Conservation (phyloP, 1,140 invertebrate species). For the Ectropis grisescens region DNA sequence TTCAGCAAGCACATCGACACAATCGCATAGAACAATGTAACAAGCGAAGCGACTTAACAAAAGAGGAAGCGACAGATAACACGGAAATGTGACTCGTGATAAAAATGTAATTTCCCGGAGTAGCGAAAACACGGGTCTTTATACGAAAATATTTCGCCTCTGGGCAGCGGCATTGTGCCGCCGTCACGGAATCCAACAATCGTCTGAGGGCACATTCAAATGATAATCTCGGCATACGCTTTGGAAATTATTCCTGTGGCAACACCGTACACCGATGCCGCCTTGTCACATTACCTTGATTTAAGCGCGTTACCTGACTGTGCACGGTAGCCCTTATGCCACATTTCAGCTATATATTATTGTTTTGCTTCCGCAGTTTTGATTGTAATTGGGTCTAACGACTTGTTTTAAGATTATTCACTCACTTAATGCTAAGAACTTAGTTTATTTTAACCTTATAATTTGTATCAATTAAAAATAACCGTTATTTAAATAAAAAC, state of each 20-base stretch:
- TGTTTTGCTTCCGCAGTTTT: no score
- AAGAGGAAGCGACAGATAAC: constrained; percentile 11
- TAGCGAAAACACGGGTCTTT: constrained; percentile 16
- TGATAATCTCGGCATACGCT: constrained; percentile 52
- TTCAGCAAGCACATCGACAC: no score
- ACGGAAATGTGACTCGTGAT: constrained; percentile 14
- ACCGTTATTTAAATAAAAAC: no score
- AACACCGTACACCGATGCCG: constrained; percentile 27
- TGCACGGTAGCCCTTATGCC: no score
- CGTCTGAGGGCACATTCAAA: constrained; percentile 50
- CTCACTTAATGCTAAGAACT: no score
- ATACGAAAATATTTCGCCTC: constrained; percentile 31
- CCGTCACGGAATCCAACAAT: constrained; percentile 45
- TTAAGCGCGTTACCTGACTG: constrained; percentile 40
- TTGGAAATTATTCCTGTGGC: constrained; percentile 39
- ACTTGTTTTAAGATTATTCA: no score
- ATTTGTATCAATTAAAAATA: no score
- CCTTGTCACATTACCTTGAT: constrained; percentile 54
- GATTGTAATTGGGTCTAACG: no score
- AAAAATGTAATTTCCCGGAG: constrained; percentile 21
- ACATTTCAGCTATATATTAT: no score
- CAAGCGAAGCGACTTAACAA: constrained; percentile 2
- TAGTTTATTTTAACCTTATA: no score
- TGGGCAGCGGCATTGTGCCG: constrained; percentile 27
- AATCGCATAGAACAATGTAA: not conserved